phyloP scores from a whole-genome alignment of 1,140 invertebrate genomes.

The Carcinoscorpius rotundicauda region DNA sequence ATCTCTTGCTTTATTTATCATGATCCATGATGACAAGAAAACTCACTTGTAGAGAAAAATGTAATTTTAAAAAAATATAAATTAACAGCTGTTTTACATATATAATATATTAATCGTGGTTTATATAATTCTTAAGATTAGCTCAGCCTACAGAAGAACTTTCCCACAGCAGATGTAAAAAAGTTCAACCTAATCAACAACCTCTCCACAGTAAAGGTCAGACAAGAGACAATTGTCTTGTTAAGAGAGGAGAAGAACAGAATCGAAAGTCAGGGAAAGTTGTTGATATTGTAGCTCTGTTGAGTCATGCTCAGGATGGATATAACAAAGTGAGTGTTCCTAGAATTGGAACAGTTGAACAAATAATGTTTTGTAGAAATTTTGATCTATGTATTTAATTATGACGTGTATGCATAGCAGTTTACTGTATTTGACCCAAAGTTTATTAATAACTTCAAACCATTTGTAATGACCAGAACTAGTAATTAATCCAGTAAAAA shows the following conservation, averaged over 20 bases:
- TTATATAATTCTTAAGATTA: slow-evolving; percentile 9
- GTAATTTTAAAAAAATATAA: too few species aligned
- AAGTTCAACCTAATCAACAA: slow-evolving; percentile 32
- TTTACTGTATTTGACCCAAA: background rate
- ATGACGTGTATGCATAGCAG: background rate
- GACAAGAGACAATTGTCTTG: slow-evolving; percentile 26
- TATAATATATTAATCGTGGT: too few species aligned
- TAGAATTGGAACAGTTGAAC: background rate
- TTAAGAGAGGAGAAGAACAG: slow-evolving; percentile 25
- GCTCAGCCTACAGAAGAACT: slow-evolving; percentile 1
- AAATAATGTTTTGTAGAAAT: background rate
- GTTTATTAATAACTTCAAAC: background rate
- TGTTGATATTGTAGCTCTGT: slow-evolving; percentile 72
- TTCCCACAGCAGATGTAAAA: slow-evolving; percentile 41
- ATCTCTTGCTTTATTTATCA: too few species aligned
- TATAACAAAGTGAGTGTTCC: slow-evolving; percentile 24
- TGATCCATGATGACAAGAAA: too few species aligned
- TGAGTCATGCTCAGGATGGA: slow-evolving; percentile 74
- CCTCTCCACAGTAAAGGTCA: slow-evolving; percentile 27
- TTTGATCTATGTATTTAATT: background rate
- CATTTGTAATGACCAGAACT: background rate
- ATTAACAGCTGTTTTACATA: too few species aligned
- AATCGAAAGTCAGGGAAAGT: too few species aligned
- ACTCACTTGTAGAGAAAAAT: too few species aligned
- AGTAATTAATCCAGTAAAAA: too few species aligned